These are phyloP conservation scores for Poecilus cupreus DNA, from an alignment of 2,888 invertebrate species.

Conservation along the genomic window DNA sequence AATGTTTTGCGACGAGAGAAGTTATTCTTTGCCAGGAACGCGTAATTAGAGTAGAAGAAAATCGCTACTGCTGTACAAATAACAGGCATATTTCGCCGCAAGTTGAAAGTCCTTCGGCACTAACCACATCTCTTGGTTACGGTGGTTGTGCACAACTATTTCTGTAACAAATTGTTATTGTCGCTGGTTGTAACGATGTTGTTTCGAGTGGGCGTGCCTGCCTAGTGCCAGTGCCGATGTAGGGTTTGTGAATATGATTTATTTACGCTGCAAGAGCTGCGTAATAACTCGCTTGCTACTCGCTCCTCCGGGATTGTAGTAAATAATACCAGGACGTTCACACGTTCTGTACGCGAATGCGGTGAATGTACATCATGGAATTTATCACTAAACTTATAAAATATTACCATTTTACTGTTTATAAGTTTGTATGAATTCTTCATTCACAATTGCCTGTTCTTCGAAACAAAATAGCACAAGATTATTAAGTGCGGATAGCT, in stretches of 20 bases:
- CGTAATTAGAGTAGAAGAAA: conserved; percentile 28
- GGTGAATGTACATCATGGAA: too few relatives aligned
- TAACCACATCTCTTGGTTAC: background rate
- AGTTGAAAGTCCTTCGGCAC: background rate
- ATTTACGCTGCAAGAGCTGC: conserved; percentile 50
- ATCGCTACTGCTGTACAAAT: conserved; percentile 26
- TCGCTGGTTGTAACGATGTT: conserved; percentile 72
- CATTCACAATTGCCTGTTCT: too few relatives aligned
- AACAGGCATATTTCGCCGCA: conserved; percentile 17
- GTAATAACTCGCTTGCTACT: conserved; percentile 54
- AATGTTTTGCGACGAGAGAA: background rate
- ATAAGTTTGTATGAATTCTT: too few relatives aligned
- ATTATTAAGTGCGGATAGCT: background rate
- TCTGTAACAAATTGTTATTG: conserved; percentile 73
- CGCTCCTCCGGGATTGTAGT: conserved; percentile 7
- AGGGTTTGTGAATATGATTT: conserved; percentile 59
- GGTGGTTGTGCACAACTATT: conserved; percentile 64
- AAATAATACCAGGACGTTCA: conserved; percentile 41
- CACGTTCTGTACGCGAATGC: background rate
- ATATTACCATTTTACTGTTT: too few relatives aligned
- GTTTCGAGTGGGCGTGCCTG: conserved; percentile 70
- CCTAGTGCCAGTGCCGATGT: conserved; percentile 31
- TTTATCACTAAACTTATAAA: too few relatives aligned
- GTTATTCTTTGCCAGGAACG: background rate
- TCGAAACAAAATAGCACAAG: background rate